These are phyloP conservation scores for Trichacis sp. DNA, from an alignment of 2,888 invertebrate species.

Conservation along the genomic window DNA sequence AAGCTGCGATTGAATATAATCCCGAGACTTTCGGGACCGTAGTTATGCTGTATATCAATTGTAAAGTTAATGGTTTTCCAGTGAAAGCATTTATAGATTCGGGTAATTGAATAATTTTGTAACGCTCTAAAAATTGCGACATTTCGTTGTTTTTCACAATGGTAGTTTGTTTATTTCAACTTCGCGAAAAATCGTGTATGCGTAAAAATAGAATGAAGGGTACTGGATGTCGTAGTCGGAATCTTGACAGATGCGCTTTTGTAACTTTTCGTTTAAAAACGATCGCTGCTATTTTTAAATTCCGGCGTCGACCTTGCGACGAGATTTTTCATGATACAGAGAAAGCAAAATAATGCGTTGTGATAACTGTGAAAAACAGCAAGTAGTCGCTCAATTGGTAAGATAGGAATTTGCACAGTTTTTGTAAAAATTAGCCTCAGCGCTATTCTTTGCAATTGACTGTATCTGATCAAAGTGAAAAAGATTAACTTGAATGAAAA, in stretches of 20 bases:
- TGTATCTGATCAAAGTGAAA: too few species aligned
- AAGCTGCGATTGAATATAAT: constrained; percentile 98
- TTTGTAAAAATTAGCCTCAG: too few species aligned
- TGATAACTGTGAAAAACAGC: too few species aligned
- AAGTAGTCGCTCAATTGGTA: too few species aligned
- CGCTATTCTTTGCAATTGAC: too few species aligned
- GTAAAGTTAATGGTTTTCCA: constrained; percentile 94
- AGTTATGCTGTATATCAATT: constrained; percentile 97
- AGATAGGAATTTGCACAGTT: too few species aligned
- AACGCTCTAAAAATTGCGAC: too few species aligned
- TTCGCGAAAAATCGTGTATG: constrained; percentile 1
- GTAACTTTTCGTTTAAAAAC: neutral
- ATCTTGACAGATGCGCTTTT: constrained; percentile 17
- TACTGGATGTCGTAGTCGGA: constrained; percentile 20
- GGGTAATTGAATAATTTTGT: constrained; percentile 73
- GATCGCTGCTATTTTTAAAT: constrained; percentile 26
- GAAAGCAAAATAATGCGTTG: neutral
- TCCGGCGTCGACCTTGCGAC: neutral
- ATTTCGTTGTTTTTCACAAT: too few species aligned
- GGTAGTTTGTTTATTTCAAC: too few species aligned
- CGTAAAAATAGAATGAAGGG: constrained; percentile 28
- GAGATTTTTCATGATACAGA: neutral
- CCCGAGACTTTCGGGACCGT: constrained; percentile 99
- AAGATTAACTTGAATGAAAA: too few species aligned
- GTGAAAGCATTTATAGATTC: constrained; percentile 99